Conservation (phyloP, 1,140 invertebrate species). For the Eriosoma lanigerum region DNA sequence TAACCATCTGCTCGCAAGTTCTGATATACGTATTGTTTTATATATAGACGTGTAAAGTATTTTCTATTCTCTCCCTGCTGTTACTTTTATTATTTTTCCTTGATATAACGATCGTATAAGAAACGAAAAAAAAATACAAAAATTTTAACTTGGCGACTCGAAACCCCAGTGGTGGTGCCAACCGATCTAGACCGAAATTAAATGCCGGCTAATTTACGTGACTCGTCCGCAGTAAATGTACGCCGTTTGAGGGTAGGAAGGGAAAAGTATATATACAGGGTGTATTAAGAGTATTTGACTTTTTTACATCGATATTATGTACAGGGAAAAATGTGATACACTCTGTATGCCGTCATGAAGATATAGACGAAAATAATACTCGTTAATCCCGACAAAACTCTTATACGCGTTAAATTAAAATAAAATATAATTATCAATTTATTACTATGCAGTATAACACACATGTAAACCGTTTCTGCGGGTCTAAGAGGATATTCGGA, state of each 20-base stretch:
- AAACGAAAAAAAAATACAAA: background rate
- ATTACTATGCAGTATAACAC: background rate
- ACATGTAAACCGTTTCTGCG: constrained; percentile 28
- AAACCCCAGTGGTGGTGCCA: constrained; percentile 6
- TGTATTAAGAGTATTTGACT: no score
- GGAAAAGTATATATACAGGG: background rate
- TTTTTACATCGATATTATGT: no score
- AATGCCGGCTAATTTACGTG: constrained; percentile 42
- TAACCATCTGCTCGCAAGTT: constrained; percentile 19
- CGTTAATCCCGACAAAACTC: constrained; percentile 27
- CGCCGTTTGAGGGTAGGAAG: background rate
- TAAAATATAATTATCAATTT: no score
- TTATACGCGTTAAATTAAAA: no score
- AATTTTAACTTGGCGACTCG: constrained; percentile 9
- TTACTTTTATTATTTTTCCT: background rate
- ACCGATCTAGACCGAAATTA: constrained; percentile 35
- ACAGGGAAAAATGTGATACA: no score
- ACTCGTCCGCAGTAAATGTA: background rate
- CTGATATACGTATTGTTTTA: no score
- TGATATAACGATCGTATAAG: background rate
- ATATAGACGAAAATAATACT: constrained; percentile 28
- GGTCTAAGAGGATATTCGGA: background rate
- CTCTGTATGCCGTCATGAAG: no score
- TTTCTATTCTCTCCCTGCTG: background rate
- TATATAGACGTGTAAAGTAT: background rate